These are phyloP conservation scores for Acrossocheilus wenchowensis DNA, from an alignment of 2,797 vertebrate species.

Conservation along the genomic window DNA sequence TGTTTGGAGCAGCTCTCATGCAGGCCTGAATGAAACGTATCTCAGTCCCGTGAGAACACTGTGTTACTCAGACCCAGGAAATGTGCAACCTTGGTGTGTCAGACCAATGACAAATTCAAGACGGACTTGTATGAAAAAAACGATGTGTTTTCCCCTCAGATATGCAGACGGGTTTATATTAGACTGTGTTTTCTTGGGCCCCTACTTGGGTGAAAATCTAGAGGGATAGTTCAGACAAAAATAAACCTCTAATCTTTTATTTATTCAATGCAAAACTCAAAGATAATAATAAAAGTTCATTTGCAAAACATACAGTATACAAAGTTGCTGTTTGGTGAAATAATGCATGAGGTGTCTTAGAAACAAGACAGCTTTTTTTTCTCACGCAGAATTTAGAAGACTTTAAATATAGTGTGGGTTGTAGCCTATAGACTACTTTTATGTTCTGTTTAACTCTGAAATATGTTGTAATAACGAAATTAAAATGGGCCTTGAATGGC, in stretches of 20 bases:
- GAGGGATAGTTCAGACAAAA: neutral
- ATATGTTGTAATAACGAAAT: too few species aligned
- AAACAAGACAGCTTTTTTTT: neutral
- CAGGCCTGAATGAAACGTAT: conserved; percentile 39
- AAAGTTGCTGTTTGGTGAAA: neutral
- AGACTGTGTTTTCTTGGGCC: conserved; percentile 28
- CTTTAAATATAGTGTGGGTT: neutral
- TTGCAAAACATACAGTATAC: neutral
- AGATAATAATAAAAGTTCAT: neutral
- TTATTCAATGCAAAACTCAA: neutral
- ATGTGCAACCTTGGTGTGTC: conserved; percentile 52
- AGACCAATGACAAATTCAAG: conserved; percentile 41
- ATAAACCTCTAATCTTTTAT: neutral
- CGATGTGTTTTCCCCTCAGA: conserved; percentile 13
- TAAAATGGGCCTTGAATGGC: too few species aligned
- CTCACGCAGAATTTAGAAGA: neutral
- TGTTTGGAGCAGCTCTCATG: conserved; percentile 53
- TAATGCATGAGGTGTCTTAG: neutral
- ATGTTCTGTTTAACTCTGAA: neutral
- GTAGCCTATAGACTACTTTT: neutral
- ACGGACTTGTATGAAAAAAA: conserved; percentile 22
- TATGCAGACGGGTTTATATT: neutral
- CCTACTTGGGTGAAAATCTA: neutral
- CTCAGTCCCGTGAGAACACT: conserved; percentile 47
- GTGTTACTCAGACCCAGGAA: conserved; percentile 23